These are phyloP conservation scores for Piaya cayana DNA, from an alignment of 2,113 vertebrate species.

Conservation along the genomic window DNA sequence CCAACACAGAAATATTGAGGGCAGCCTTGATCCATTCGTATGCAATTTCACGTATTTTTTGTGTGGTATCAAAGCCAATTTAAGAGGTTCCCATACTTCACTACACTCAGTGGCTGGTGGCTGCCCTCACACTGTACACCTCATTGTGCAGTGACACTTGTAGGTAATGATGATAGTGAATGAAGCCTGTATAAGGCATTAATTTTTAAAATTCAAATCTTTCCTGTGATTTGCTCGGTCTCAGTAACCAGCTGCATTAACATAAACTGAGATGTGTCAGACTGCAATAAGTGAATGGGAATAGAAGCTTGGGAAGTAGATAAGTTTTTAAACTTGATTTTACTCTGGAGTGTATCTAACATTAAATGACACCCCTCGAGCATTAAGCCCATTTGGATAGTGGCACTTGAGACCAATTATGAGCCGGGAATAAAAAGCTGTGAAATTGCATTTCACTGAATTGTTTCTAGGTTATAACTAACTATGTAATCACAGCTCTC, in stretches of 20 bases:
- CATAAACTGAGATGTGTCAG: background rate
- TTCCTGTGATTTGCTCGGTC: background rate
- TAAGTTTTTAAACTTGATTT: slow-evolving; percentile 16
- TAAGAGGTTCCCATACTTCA: background rate
- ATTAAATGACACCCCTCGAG: background rate
- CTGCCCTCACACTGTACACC: background rate
- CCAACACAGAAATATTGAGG: background rate
- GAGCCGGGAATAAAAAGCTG: background rate
- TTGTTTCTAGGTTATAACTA: background rate
- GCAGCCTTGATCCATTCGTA: background rate
- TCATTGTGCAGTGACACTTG: background rate
- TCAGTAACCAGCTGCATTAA: background rate
- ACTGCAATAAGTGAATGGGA: background rate
- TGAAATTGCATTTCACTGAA: slow-evolving; percentile 36
- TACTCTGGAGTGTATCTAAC: background rate
- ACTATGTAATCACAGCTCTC: background rate
- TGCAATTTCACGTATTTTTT: background rate
- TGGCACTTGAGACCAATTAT: slow-evolving; percentile 24
- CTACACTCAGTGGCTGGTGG: background rate
- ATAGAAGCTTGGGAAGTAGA: background rate
- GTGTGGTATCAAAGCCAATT: background rate
- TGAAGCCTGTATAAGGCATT: background rate
- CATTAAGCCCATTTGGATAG: background rate
- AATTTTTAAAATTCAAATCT: background rate
- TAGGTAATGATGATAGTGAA: background rate